These are phyloP conservation scores for Oreochromis aureus DNA, from an alignment of 2,113 vertebrate genomes.

Conservation along the genomic window DNA sequence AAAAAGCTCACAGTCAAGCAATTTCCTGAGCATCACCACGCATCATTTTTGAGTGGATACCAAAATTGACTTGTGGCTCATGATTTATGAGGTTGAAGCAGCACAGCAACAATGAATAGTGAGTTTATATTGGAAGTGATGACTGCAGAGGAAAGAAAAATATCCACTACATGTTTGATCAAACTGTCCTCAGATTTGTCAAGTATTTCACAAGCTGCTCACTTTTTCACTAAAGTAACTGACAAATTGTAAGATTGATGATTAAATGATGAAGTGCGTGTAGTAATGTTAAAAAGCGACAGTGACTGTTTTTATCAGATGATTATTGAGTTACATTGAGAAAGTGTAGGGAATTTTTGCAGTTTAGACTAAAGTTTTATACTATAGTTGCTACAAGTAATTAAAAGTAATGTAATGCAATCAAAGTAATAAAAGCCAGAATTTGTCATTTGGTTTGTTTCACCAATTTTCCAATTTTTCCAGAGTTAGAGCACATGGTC, in stretches of 20 bases:
- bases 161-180: neutral
- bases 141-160: neutral
- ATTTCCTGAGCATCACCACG: constrained; percentile 37
- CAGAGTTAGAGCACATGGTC: neutral
- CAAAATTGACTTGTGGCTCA: constrained; percentile 25
- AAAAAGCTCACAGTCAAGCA: constrained; percentile 26
- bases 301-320: neutral
- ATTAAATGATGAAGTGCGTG: neutral
- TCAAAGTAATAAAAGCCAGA: neutral
- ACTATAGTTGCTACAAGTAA: neutral
- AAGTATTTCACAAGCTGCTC: neutral
- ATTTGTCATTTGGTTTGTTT: neutral
- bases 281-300: neutral
- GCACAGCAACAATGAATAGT: neutral
- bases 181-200: neutral
- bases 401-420: neutral
- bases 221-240: neutral
- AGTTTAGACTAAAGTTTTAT: neutral
- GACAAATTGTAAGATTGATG: neutral
- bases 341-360: neutral
- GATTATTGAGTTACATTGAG: neutral
- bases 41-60: constrained; percentile 17
- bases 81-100: constrained; percentile 40
- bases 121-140: neutral
- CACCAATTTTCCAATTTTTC: neutral